Conservation (phyloP, 2,888 invertebrate genomes). For the Venustoraphidia nigricollis region DNA sequence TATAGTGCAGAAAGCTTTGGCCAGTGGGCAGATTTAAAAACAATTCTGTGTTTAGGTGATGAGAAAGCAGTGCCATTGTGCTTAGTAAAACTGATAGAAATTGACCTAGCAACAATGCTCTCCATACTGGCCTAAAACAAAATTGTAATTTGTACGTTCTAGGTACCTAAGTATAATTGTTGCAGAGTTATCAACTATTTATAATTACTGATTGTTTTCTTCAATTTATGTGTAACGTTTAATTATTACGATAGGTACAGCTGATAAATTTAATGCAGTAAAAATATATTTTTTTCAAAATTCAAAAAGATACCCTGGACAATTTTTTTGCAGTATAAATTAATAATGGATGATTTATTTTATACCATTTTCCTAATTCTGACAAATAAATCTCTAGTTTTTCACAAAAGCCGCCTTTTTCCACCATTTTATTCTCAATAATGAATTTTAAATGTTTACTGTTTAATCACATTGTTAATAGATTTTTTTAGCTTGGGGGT, state of each 20-base stretch:
- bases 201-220: slow-evolving; percentile 19
- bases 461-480: too few species aligned
- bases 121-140: slow-evolving; percentile 49
- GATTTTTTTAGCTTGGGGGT: neutral
- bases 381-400: slow-evolving; percentile 50
- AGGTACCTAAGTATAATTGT: slow-evolving; percentile 8
- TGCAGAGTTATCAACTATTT: slow-evolving; percentile 2
- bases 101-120: slow-evolving; percentile 58
- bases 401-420: slow-evolving; percentile 41
- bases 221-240: slow-evolving; percentile 34
- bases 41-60: slow-evolving; percentile 49
- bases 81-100: slow-evolving; percentile 60
- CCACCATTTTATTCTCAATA: slow-evolving; percentile 22
- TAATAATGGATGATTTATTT: slow-evolving; percentile 7
- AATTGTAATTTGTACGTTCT: slow-evolving; percentile 2
- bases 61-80: slow-evolving; percentile 59
- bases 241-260: too few species aligned
- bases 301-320: too few species aligned
- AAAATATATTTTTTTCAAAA: too few species aligned
- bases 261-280: too few species aligned
- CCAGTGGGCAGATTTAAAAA: slow-evolving; percentile 63
- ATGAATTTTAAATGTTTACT: slow-evolving; percentile 7
- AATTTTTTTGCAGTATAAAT: too few species aligned
- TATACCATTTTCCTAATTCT: slow-evolving; percentile 54
- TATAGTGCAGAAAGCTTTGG: slow-evolving; percentile 67